Percentiles rank a stretch among this genome's conserved stretches.
These are phyloP conservation scores for Orientallactaga sibirica DNA, from an alignment of 2,797 vertebrate genomes.

Conservation along the genomic window DNA sequence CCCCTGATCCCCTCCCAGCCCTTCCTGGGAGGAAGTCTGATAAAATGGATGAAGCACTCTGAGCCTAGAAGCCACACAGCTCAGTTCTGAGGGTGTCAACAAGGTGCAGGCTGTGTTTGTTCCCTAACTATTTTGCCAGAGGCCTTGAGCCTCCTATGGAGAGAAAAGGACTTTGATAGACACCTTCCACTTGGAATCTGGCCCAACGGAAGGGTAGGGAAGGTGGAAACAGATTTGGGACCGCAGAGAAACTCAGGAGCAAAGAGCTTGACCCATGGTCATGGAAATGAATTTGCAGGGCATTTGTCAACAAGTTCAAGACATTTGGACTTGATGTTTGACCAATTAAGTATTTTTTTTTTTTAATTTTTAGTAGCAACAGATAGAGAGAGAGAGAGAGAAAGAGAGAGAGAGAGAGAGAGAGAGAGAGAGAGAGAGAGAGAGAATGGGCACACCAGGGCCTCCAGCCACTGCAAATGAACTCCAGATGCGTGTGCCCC, in stretches of 20 bases:
- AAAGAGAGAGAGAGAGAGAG: too few relatives aligned
- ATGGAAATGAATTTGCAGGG: neutral
- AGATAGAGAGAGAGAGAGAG: too few relatives aligned
- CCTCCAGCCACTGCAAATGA: too few relatives aligned
- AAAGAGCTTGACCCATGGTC: neutral
- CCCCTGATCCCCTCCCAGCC: constrained; percentile 36
- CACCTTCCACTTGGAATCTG: neutral
- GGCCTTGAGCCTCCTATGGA: neutral
- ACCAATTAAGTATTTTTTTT: neutral
- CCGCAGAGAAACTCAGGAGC: neutral
- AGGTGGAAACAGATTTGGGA: accelerated
- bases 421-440: too few relatives aligned
- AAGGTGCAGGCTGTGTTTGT: neutral
- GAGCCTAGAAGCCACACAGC: neutral
- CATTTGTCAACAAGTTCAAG: neutral
- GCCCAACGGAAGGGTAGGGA: neutral
- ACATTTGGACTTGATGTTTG: neutral
- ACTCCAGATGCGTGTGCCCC: too few relatives aligned
- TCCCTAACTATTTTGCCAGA: neutral
- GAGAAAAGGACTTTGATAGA: neutral
- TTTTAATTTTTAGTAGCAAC: too few relatives aligned
- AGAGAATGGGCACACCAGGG: too few relatives aligned
- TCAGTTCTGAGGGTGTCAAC: neutral
- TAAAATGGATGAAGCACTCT: neutral
- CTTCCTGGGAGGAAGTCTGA: constrained; percentile 77